Conservation (phyloP, 53 echinoderm and acorn worm genomes). For the Hippasteria phrygiana region DNA sequence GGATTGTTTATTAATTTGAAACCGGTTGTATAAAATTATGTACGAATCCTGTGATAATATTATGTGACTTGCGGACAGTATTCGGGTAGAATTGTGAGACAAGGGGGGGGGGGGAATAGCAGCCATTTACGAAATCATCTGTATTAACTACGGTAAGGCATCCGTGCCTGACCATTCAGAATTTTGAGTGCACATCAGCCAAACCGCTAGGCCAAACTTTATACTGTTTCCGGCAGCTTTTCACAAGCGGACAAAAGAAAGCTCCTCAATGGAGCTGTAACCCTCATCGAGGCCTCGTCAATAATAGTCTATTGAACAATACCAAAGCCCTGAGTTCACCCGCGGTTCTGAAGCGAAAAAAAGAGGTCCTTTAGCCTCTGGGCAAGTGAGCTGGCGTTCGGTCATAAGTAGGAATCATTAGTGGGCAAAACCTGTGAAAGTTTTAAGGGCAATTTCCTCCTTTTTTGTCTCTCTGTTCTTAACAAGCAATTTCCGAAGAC, state of each 20-base stretch:
- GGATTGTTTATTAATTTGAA: conserved; percentile 54
- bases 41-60: conserved; percentile 1
- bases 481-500: background rate
- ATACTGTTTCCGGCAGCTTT: conserved; percentile 52
- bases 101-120: background rate
- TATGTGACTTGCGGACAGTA: conserved; percentile 48
- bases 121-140: conserved; percentile 6
- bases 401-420: conserved; percentile 50
- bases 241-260: conserved; percentile 8
- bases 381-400: conserved; percentile 31
- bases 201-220: background rate
- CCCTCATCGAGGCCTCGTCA: conserved; percentile 41
- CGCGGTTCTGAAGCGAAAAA: conserved; percentile 38
- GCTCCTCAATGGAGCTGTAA: conserved; percentile 25
- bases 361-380: conserved; percentile 51
- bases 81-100: background rate
- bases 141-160: background rate
- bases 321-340: conserved; percentile 23
- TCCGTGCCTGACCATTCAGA: background rate
- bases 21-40: conserved; percentile 41
- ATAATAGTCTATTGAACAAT: conserved; percentile 59
- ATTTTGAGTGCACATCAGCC: background rate
- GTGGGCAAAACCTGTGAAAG: conserved; percentile 44
- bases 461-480: background rate
- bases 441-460: conserved; percentile 2